Evolutionary conservation across 2,888 invertebrate species (phyloP).

Genomic region (Papilio gigon): DNA sequence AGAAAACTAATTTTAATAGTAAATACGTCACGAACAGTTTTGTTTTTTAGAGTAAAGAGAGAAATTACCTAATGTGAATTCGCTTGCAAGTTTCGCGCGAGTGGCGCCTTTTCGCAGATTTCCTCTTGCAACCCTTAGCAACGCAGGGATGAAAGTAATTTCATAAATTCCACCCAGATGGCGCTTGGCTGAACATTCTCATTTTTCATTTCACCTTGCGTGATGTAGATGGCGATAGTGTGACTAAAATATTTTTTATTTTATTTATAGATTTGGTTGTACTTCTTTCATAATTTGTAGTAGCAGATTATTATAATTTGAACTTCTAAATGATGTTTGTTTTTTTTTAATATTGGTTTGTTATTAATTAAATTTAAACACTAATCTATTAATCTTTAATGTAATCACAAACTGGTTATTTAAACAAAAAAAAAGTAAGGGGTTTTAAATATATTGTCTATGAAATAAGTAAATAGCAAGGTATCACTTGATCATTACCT

Average conservation of each 20-base stretch:
- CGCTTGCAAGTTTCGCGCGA: constrained; percentile 53
- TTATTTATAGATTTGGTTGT: constrained; percentile 1
- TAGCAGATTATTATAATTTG: too few species aligned
- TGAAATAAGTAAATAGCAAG: too few species aligned
- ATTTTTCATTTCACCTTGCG: constrained; percentile 43
- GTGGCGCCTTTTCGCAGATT: constrained; percentile 76
- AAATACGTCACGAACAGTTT: not conserved
- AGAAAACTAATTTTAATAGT: too few species aligned
- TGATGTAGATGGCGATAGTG: constrained; percentile 66
- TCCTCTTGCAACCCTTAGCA: constrained; percentile 74
- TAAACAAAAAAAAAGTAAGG: too few species aligned
- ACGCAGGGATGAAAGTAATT: constrained; percentile 68
- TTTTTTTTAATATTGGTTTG: too few species aligned
- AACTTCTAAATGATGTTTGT: too few species aligned
- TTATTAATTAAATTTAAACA: too few species aligned
- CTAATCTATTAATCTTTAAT: too few species aligned
- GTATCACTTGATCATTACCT: too few species aligned
- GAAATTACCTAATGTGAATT: not conserved
- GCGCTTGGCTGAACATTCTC: constrained; percentile 49
- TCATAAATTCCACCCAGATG: constrained; percentile 59
- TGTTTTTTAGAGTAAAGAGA: not conserved
- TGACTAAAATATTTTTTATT: constrained; percentile 31
- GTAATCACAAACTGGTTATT: too few species aligned
- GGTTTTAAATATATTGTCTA: too few species aligned
- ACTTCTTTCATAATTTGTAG: too few species aligned